phyloP scores from a whole-genome alignment of 2,113 vertebrate species.

The Pandion haliaetus region DNA sequence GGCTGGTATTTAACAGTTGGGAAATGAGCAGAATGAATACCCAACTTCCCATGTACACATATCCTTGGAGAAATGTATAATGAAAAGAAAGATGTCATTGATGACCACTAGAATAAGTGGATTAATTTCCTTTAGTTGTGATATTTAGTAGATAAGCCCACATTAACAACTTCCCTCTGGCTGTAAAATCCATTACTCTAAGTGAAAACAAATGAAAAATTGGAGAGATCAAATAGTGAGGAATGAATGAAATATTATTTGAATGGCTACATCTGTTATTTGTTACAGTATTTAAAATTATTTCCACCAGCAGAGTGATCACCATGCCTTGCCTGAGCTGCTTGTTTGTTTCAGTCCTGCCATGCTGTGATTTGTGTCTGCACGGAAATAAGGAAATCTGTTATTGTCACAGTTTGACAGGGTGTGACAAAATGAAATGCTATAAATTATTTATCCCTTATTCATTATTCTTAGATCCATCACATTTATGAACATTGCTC shows the following conservation, averaged over 20 bases:
- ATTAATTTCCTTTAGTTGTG: background rate
- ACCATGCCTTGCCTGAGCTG: background rate
- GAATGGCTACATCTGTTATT: background rate
- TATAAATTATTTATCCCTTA: constrained; percentile 41
- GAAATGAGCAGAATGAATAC: background rate
- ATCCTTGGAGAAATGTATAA: background rate
- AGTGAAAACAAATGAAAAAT: constrained; percentile 12
- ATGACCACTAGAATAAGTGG: background rate
- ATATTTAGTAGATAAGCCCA: background rate
- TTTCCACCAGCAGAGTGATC: background rate
- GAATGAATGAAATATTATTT: background rate
- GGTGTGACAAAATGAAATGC: constrained; percentile 26
- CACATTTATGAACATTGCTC: background rate
- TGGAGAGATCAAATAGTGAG: background rate
- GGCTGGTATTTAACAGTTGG: background rate
- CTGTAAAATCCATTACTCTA: background rate
- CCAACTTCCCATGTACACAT: fast-evolving
- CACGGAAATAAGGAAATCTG: constrained; percentile 24
- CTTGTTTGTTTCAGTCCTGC: constrained; percentile 14
- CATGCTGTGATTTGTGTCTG: constrained; percentile 14
- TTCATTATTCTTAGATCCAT: constrained; percentile 19
- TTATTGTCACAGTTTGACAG: constrained; percentile 41
- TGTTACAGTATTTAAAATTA: background rate
- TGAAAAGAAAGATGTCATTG: background rate
- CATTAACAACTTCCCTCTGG: background rate